Conservation (phyloP, 2,888 invertebrate genomes). For the Margaritifera margaritifera region DNA sequence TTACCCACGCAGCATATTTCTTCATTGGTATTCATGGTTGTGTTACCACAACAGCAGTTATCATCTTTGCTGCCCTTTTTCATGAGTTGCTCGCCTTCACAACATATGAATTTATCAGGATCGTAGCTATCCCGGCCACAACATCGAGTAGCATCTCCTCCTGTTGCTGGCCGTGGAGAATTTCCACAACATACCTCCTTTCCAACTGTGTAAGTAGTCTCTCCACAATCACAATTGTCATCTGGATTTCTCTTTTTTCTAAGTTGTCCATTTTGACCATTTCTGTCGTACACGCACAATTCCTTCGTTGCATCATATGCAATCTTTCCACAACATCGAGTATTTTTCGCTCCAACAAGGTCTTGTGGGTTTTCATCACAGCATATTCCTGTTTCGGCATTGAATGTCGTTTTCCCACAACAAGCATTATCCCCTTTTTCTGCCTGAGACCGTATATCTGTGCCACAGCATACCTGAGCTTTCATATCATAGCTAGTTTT, state of each 20-base stretch:
- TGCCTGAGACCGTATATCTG: slow-evolving; percentile 13
- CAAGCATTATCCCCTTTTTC: slow-evolving; percentile 24
- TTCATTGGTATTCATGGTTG: slow-evolving; percentile 23
- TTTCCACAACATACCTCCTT: slow-evolving; percentile 31
- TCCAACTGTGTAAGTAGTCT: slow-evolving; percentile 20
- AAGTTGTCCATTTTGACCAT: slow-evolving; percentile 19
- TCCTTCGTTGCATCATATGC: slow-evolving; percentile 20
- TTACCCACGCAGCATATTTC: slow-evolving; percentile 26
- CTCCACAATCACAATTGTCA: slow-evolving; percentile 30
- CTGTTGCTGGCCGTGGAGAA: slow-evolving; percentile 11
- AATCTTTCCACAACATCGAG: slow-evolving; percentile 24
- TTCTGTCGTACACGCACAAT: slow-evolving; percentile 20
- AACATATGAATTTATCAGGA: slow-evolving; percentile 21
- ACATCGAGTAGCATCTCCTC: slow-evolving; percentile 22
- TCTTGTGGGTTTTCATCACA: slow-evolving; percentile 18
- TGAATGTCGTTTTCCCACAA: slow-evolving; percentile 30
- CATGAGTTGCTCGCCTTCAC: slow-evolving; percentile 18
- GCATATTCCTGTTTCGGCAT: slow-evolving; percentile 20
- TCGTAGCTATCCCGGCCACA: slow-evolving; percentile 20
- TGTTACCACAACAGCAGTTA: slow-evolving; percentile 34
- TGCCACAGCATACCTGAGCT: slow-evolving; percentile 19
- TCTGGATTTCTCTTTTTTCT: slow-evolving; percentile 18
- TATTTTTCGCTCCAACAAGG: slow-evolving; percentile 9
- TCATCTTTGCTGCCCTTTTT: slow-evolving; percentile 19
- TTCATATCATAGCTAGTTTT: slow-evolving; percentile 16